phyloP scores from a whole-genome alignment of 2,113 vertebrate genomes.

The Calonectris borealis region DNA sequence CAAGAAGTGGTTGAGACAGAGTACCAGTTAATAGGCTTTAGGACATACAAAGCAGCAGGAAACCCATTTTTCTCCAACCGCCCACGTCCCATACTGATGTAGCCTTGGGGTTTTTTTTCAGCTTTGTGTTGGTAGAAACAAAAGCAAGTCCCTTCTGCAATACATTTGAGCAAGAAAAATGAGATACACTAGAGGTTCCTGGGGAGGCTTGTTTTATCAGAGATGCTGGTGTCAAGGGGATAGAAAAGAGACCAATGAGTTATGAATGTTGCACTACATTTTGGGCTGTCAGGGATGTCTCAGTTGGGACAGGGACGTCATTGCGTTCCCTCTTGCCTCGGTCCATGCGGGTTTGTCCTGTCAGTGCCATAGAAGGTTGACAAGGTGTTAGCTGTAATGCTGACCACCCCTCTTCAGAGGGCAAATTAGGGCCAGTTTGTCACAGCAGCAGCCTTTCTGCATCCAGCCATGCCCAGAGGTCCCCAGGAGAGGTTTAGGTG shows the following conservation, averaged over 20 bases:
- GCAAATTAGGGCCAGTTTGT: neutral
- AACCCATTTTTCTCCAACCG: conserved; percentile 47
- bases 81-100: conserved; percentile 35
- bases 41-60: conserved; percentile 49
- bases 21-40: conserved; percentile 46
- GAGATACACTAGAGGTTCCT: neutral
- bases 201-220: neutral
- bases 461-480: neutral
- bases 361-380: neutral
- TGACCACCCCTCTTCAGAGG: neutral
- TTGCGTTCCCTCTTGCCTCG: neutral
- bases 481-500: neutral
- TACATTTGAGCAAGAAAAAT: conserved; percentile 25
- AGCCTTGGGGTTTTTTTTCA: neutral
- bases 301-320: neutral
- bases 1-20: conserved; percentile 25
- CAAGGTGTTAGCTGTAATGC: neutral
- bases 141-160: conserved; percentile 44
- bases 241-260: neutral
- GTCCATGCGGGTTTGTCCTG: neutral
- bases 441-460: neutral
- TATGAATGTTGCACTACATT: neutral
- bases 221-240: neutral
- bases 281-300: neutral
- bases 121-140: conserved; percentile 52